These are phyloP conservation scores for Caenorhabditis drosophilae DNA, from an alignment of 2,888 invertebrate species.

Conservation along the genomic window DNA sequence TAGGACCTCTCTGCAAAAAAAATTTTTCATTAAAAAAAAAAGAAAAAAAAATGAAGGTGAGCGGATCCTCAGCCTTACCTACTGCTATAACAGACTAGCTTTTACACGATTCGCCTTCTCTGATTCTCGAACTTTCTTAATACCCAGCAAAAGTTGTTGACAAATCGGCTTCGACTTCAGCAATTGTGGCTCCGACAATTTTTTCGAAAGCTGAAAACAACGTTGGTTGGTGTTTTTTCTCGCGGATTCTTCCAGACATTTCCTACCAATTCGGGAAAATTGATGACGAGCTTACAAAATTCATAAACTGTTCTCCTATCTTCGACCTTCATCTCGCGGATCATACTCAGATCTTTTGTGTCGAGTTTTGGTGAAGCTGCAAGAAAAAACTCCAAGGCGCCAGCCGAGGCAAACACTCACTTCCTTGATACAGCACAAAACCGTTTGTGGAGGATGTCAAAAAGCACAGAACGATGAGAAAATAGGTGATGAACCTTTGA, in stretches of 20 bases:
- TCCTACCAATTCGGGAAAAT: slow-evolving; percentile 24
- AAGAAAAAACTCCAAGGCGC: neutral
- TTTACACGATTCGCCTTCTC: slow-evolving; percentile 5
- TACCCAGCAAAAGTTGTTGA: slow-evolving; percentile 24
- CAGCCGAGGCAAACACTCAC: slow-evolving; percentile 13
- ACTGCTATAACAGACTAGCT: too few relatives aligned
- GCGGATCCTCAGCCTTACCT: too few relatives aligned
- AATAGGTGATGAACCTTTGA: slow-evolving; percentile 33
- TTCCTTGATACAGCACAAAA: slow-evolving; percentile 38
- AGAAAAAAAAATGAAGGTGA: too few relatives aligned
- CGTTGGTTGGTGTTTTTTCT: neutral
- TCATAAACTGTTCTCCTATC: slow-evolving; percentile 33
- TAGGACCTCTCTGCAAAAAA: too few relatives aligned
- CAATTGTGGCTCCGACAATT: slow-evolving; percentile 34
- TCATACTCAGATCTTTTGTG: slow-evolving; percentile 28
- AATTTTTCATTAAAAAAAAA: too few relatives aligned
- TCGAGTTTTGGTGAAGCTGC: slow-evolving; percentile 34
- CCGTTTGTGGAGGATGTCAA: slow-evolving; percentile 24
- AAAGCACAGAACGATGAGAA: slow-evolving; percentile 35
- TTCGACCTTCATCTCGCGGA: slow-evolving; percentile 27
- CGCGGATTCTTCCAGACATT: neutral
- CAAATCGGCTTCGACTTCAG: slow-evolving; percentile 31
- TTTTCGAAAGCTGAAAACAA: slow-evolving; percentile 23
- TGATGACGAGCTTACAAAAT: slow-evolving; percentile 32
- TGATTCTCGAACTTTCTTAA: slow-evolving; percentile 27